phyloP scores from a whole-genome alignment of 2,888 invertebrate species.

The Sepioteuthis lessoniana region DNA sequence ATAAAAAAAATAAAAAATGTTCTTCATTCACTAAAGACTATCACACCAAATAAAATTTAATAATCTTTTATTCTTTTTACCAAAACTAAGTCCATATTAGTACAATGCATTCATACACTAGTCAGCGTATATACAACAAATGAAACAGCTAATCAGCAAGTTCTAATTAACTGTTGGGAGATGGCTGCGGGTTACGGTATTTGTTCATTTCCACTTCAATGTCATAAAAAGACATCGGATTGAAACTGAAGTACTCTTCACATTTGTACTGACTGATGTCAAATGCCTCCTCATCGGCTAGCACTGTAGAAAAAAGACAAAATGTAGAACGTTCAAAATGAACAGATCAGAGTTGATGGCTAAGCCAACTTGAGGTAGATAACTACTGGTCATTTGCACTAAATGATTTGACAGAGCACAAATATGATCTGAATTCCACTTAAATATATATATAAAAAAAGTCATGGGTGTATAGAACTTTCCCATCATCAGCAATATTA shows the following conservation, averaged over 20 bases:
- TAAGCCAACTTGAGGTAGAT: not conserved
- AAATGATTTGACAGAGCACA: not conserved
- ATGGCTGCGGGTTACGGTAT: slow-evolving; percentile 16
- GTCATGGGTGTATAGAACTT: not conserved
- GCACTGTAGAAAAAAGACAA: not conserved
- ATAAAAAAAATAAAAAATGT: not conserved
- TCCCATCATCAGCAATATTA: not conserved
- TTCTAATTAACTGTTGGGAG: not conserved
- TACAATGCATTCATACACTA: not conserved
- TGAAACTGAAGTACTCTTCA: not conserved
- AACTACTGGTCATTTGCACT: not conserved
- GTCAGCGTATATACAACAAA: not conserved
- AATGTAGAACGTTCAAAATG: not conserved
- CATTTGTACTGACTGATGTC: slow-evolving; percentile 33
- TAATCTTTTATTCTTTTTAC: not conserved
- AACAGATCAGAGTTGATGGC: not conserved
- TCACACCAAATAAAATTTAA: not conserved
- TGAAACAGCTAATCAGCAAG: not conserved
- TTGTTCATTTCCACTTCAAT: not conserved
- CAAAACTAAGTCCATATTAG: not conserved
- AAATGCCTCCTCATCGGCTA: not conserved
- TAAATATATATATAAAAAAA: not conserved
- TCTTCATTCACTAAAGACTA: not conserved
- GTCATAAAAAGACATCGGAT: slow-evolving; percentile 33
- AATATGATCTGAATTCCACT: not conserved